These are phyloP conservation scores for Bombus polaris DNA, from an alignment of 1,140 invertebrate species.

Conservation along the genomic window DNA sequence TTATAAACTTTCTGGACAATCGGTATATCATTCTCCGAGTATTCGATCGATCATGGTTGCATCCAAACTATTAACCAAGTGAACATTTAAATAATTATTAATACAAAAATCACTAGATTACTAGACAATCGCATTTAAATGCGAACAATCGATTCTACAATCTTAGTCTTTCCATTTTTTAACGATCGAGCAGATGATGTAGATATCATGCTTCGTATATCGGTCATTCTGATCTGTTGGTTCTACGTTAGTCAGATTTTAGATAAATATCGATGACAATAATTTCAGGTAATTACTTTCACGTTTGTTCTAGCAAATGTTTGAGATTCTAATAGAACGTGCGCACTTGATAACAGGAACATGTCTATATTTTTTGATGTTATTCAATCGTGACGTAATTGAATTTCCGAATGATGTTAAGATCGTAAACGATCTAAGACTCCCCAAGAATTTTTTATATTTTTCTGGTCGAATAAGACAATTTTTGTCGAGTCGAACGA, in stretches of 20 bases:
- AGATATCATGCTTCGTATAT: constrained; percentile 25
- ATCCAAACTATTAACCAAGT: neutral
- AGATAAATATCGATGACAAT: constrained; percentile 60
- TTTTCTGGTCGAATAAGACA: neutral
- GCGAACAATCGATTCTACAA: constrained; percentile 13
- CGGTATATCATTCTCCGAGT: neutral
- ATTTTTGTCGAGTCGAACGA: neutral
- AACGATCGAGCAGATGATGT: neutral
- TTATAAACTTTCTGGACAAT: too few species aligned
- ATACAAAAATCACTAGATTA: constrained; percentile 1
- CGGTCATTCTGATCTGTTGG: neutral
- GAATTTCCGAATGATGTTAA: neutral
- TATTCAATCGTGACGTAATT: neutral
- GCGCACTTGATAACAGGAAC: neutral
- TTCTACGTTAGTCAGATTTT: constrained; percentile 28
- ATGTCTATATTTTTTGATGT: constrained; percentile 26
- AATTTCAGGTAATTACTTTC: constrained; percentile 60
- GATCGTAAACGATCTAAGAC: neutral
- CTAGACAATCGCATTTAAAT: neutral
- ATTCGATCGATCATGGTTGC: neutral
- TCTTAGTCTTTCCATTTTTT: constrained; percentile 29
- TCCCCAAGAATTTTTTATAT: neutral
- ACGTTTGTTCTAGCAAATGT: constrained; percentile 26
- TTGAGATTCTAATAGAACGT: neutral
- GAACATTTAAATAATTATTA: constrained; percentile 6